phyloP scores from a whole-genome alignment of 2,797 vertebrate genomes.

The Tokudaia muenninki region DNA sequence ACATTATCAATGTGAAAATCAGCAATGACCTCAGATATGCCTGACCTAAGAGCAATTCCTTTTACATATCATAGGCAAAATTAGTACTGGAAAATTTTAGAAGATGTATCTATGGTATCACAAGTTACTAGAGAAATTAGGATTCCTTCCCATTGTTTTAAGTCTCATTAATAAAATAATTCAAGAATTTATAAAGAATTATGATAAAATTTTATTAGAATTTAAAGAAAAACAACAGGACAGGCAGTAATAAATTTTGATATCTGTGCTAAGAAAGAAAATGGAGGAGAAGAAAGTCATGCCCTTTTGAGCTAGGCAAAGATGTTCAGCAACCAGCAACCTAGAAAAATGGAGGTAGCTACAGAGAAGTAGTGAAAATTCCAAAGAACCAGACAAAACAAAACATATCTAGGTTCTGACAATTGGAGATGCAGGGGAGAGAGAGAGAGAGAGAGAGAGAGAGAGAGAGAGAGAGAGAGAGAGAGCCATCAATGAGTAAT shows the following conservation, averaged over 20 bases:
- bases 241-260: neutral
- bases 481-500: too few relatives aligned
- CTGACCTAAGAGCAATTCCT: neutral
- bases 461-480: too few relatives aligned
- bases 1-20: neutral
- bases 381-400: too few relatives aligned
- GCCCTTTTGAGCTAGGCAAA: neutral
- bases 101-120: neutral
- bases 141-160: neutral
- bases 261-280: neutral
- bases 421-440: too few relatives aligned
- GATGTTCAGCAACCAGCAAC: neutral
- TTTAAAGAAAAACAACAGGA: neutral
- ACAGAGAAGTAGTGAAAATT: neutral
- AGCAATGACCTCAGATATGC: neutral
- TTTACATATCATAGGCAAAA: neutral
- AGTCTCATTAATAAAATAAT: neutral
- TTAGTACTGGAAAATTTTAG: neutral
- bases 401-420: too few relatives aligned
- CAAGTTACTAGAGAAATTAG: neutral
- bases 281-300: neutral
- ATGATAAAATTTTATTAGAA: neutral
- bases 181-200: neutral
- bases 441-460: too few relatives aligned
- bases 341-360: neutral